Conservation (phyloP, 2,113 vertebrate genomes). For the Poeciliopsis occidentalis region DNA sequence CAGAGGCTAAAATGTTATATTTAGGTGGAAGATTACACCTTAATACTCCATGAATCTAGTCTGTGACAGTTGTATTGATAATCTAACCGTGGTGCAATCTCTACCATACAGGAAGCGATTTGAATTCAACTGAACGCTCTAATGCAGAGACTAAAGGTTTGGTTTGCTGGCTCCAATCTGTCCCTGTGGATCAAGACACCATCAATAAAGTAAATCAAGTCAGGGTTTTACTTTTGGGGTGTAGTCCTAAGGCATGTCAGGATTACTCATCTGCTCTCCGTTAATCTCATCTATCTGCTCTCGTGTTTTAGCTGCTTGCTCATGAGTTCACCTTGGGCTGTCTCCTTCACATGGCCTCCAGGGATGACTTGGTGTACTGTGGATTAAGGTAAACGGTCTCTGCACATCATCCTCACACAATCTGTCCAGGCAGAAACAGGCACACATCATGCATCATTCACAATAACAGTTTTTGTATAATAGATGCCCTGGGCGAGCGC, state of each 20-base stretch:
- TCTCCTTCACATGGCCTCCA: constrained; percentile 81
- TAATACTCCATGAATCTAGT: not conserved
- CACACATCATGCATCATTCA: not conserved
- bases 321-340: constrained; percentile 86
- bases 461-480: not conserved
- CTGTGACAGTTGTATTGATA: not conserved
- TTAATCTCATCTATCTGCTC: constrained; percentile 19
- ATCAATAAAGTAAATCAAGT: constrained; percentile 65
- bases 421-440: constrained; percentile 16
- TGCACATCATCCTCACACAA: constrained; percentile 12
- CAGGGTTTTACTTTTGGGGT: not conserved
- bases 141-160: constrained; percentile 61
- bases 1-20: not conserved
- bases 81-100: constrained; percentile 14
- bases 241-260: not conserved
- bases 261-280: constrained; percentile 12
- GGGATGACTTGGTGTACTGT: constrained; percentile 86
- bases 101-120: constrained; percentile 20
- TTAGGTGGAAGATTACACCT: constrained; percentile 4
- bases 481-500: not conserved
- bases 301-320: constrained; percentile 75
- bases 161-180: constrained; percentile 73
- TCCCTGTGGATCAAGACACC: constrained; percentile 78
- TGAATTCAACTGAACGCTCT: constrained; percentile 12
- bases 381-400: constrained; percentile 76